Conservation (phyloP, 1,140 invertebrate genomes). For the Drosophila kurseongensis region DNA sequence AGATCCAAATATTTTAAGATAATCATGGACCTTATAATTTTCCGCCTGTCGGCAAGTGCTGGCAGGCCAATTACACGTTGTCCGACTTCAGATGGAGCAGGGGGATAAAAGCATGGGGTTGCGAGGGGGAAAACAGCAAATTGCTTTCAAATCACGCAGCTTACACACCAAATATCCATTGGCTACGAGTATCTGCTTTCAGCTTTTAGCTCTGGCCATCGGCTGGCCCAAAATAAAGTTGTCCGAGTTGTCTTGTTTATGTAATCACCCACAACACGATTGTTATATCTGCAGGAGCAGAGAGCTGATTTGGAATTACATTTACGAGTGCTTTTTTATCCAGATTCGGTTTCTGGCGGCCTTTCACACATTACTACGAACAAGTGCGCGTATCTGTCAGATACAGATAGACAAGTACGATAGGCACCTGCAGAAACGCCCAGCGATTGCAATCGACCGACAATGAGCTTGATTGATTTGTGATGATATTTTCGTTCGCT, state of each 20-base stretch:
- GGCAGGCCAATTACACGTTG: constrained; percentile 34
- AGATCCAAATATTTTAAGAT: constrained; percentile 34
- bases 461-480: constrained; percentile 54
- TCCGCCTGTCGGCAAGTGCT: constrained; percentile 32
- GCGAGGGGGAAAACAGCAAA: constrained; percentile 54
- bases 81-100: constrained; percentile 10
- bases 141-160: constrained; percentile 72
- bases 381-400: constrained; percentile 52
- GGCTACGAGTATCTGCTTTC: constrained; percentile 27
- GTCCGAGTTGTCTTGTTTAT: constrained; percentile 71
- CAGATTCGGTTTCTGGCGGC: constrained; percentile 19
- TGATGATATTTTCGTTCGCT: constrained; percentile 46
- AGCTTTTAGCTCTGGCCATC: constrained; percentile 1
- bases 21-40: constrained; percentile 43
- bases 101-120: constrained; percentile 7
- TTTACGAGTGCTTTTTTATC: constrained; percentile 24
- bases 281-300: constrained; percentile 47
- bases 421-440: constrained; percentile 52
- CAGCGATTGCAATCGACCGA: constrained; percentile 41
- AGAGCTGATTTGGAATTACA: constrained; percentile 42
- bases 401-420: constrained; percentile 28
- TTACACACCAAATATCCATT: constrained; percentile 40
- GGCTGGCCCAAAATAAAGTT: constrained; percentile 63
- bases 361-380: constrained; percentile 41
- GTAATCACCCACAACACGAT: constrained; percentile 81